A percentile compares a stretch with the other conserved stretches of the same genome.
Conservation (phyloP, 1,140 invertebrate genomes). For the Micrasema minimum region DNA sequence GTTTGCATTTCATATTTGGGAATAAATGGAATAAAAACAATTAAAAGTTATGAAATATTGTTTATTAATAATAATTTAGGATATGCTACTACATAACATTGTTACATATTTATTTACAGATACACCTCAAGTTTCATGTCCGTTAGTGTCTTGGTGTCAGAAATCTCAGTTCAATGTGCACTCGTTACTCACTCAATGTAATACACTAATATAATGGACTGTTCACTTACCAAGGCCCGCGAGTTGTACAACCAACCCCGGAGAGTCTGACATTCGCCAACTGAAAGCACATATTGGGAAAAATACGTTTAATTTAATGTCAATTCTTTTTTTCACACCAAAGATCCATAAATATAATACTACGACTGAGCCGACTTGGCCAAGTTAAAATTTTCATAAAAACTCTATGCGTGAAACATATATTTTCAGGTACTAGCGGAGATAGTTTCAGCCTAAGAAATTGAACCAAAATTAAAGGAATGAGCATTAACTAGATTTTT, state of each 20-base stretch:
- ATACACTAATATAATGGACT: conserved; percentile 41
- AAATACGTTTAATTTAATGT: conserved; percentile 16
- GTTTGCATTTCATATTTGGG: no score
- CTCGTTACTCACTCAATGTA: conserved; percentile 30
- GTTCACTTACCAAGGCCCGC: conserved; percentile 31
- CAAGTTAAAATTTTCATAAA: no score
- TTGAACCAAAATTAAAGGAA: no score
- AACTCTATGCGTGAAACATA: no score
- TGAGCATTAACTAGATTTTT: no score
- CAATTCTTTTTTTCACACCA: no score
- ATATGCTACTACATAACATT: conserved; percentile 22
- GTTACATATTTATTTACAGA: no score
- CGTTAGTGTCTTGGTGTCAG: conserved; percentile 29
- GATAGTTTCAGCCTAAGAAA: no score
- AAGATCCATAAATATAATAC: no score
- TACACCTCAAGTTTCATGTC: neutral
- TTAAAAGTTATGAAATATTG: neutral
- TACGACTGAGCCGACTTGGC: no score
- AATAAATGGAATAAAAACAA: no score
- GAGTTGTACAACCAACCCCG: neutral
- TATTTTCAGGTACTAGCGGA: no score
- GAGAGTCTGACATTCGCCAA: conserved; percentile 1
- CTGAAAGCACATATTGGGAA: conserved; percentile 29
- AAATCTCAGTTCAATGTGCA: conserved; percentile 35
- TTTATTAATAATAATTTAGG: conserved; percentile 3